Evolutionary conservation across 2,113 vertebrate genomes (phyloP), one percentile per base, ranked within the genome.

Genomic region (Bettongia penicillata): DNA sequence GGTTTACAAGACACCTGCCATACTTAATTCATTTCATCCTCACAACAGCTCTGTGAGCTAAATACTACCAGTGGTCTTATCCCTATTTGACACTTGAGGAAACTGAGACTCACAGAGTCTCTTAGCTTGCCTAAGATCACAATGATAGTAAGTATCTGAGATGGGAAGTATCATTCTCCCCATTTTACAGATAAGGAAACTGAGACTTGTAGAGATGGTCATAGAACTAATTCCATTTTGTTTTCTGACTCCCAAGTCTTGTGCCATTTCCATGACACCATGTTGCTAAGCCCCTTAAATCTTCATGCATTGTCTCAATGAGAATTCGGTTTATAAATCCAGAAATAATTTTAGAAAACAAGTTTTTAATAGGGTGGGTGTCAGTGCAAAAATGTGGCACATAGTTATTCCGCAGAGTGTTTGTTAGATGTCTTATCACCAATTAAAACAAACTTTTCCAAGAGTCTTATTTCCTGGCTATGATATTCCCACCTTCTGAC

Each of bases 391-490:
- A 61, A 93, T 55, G 96, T 97, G 97, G 94, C 95, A 94, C 94
- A 95, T 95, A 95, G 96, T 93, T 50, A 57, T 96, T 92, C 97
- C 19, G 6, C 91, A 77, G 1, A 14, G 97, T 96, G 96, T 98
- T 98, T 98, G 98, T 91, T 92, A 89, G 0, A 5, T 92, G 96
- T 84, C 68, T 84, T 77, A 96, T 97, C 96, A 77, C 95, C 96
- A 98, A 97, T 98, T 98, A 98, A 98, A 98, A 97, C 91, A 97
- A 98, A 98, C 97, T 97, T 98, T 97, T 93, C 94, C 95, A 97
- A 97, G 95, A 97, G 93, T 96, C 92, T 94, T 68, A 55, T 95
- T 97, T 97, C 51, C 97, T 97, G 96, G 96, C 97, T 94, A 89
- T 89, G 93, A 31, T 96, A 95, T n/a, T 97, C 52, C 95, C 96